A percentile compares a stretch with the other conserved stretches of the same genome.
These are phyloP conservation scores for Linnaemya tessellans DNA, from an alignment of 2,888 invertebrate genomes.

Conservation along the genomic window DNA sequence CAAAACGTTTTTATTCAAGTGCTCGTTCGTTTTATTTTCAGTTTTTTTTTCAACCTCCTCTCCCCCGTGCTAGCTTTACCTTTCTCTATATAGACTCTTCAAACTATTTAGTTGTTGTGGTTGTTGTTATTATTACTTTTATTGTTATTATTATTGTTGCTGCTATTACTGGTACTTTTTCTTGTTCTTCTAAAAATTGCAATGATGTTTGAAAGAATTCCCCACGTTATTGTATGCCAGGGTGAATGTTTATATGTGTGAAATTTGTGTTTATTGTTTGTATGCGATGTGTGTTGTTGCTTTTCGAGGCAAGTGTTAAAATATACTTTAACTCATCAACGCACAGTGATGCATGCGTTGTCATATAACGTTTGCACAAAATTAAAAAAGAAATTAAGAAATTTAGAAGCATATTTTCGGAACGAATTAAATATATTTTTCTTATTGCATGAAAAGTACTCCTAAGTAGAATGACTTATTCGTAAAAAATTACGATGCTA, in stretches of 20 bases:
- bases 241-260: conserved; percentile 9
- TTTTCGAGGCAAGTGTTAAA: conserved; percentile 25
- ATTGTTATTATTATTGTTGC: conserved; percentile 36
- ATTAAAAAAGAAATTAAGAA: not conserved
- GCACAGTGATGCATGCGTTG: not conserved
- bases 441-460: too few species aligned
- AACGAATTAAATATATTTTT: too few species aligned
- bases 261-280: conserved; percentile 13
- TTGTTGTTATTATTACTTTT: conserved; percentile 44
- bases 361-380: not conserved
- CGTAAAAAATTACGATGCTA: too few species aligned
- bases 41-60: conserved; percentile 13
- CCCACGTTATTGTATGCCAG: conserved; percentile 9
- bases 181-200: conserved; percentile 54
- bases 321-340: conserved; percentile 61
- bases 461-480: too few species aligned
- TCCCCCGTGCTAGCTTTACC: not conserved
- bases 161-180: conserved; percentile 27
- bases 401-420: too few species aligned
- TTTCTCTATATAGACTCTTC: conserved; percentile 37
- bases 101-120: conserved; percentile 52
- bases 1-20: conserved; percentile 76
- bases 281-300: not conserved
- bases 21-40: conserved; percentile 69
- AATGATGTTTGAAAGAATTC: conserved; percentile 65